A percentile compares a stretch with the other conserved stretches of the same genome.
Evolutionary conservation across 2,797 vertebrate genomes (phyloP).

Genomic region (Capromys pilorides): DNA sequence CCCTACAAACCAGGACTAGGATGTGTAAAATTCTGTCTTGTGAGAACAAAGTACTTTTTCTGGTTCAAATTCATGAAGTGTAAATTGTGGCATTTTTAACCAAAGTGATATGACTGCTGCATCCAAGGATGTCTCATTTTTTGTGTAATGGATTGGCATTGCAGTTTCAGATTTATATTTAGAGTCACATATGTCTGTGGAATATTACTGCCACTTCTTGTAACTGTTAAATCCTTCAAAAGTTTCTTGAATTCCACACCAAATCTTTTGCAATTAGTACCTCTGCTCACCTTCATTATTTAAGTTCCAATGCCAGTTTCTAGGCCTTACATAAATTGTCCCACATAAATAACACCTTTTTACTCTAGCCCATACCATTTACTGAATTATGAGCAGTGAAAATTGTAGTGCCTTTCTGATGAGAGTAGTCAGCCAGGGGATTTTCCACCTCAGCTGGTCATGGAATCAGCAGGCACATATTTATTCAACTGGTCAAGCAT

Average conservation of each 20-base stretch:
- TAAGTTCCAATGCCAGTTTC: conserved; percentile 6
- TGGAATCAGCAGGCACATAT: neutral
- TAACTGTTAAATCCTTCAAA: neutral
- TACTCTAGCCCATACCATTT: neutral
- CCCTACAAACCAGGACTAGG: neutral
- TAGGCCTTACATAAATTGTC: neutral
- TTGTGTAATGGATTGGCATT: neutral
- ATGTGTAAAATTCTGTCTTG: neutral
- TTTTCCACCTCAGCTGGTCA: neutral
- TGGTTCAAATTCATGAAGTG: neutral
- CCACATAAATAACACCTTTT: neutral
- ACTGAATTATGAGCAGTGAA: neutral
- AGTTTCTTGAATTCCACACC: neutral
- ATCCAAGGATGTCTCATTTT: neutral
- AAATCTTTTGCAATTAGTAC: neutral
- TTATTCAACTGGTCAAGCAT: neutral
- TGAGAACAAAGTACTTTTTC: neutral
- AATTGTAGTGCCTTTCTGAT: neutral
- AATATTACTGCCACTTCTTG: conserved; percentile 5
- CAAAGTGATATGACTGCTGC: neutral
- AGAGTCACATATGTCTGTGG: neutral
- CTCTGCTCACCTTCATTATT: neutral
- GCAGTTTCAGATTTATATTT: neutral
- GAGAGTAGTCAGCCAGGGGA: neutral
- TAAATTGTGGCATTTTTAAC: conserved; percentile 10